Evolutionary conservation across 2,113 vertebrate species (phyloP), one percentile per base, ranked within the genome.

Genomic region (Carettochelys insculpta): DNA sequence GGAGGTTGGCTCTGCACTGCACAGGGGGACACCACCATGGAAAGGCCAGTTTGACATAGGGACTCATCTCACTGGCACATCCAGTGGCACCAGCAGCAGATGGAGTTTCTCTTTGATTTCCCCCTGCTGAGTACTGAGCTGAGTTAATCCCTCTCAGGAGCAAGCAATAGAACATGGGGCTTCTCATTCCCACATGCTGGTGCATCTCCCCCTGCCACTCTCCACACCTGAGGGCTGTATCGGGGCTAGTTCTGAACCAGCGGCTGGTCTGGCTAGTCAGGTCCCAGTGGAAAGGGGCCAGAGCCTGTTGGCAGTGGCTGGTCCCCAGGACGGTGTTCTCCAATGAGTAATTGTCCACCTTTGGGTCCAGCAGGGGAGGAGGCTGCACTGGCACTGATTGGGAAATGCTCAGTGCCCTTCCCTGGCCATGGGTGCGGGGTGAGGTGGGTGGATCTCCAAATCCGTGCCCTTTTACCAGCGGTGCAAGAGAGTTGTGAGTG

Each of bases 1-100:
- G 0, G 1, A 1, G 8, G 38, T 6, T 16, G 3, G 0, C 8
- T 75, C 58, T 31, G 56, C 31, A 13, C 29, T 58, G 31, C 34
- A 29, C 61, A 65, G 24, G 61, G n/a, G 34, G 14, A 34, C 58
- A 61, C 13, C 34, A 31, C 31, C 31, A 16, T 17, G 31, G 58
- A 65, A 34, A 2, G 34, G 34, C 61, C 31, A 56, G 54, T 56
- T 56, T 56, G 54, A 25, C 29, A 14, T 29, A 11, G 29, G 54
- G 54, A 54, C 29, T 56, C 25, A 27, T 56, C 54, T 56, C 10
- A 27, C 31, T 65, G 34, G 19, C 16, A 20, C 8, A 8, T 65
- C 34, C 34, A 65, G 58, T 19, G 34, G 8, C 17, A 20, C 1
- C 6, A n/a, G 34, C 34, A n/a, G 17, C 61, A 17, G 7, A 4